Base-by-base conservation (phyloP, 2,797 vertebrate genomes). In the Galaxias olidus region DNA sequence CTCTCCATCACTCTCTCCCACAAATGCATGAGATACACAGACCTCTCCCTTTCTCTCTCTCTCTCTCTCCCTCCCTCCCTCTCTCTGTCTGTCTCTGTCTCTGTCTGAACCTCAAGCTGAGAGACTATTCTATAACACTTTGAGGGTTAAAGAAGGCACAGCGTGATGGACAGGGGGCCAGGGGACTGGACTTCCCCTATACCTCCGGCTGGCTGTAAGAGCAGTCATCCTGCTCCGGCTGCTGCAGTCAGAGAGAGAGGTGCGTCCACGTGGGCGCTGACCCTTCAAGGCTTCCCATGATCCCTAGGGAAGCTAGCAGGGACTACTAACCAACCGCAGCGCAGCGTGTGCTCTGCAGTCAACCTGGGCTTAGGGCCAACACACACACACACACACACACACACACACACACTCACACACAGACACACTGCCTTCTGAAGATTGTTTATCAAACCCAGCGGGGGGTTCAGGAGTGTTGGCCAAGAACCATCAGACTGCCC, bases 261-360 rank as follows among this genome's bases (percentile, higher is more conserved):
- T 9, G 30, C 61, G 64, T 76, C 63, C 66, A 68, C 70, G 72
- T 52, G 20, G 56, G 49, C 20, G n/a, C 54, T 54, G 64, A 65
- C 53, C 74, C 67, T 46, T 69, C 30, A 43, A 74, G 59, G 58
- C 62, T 64, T 44, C 61, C 51, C 44, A 20, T 11, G 59, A 11
- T 69, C 66, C 52, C 60, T 52, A 6, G 42, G 51, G 46, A 61
- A 52, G 10, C 45, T 15, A 54, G 13, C 59, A 58, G 40, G 44
- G 52, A 55, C 19, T 63, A 52, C 12, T 14, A 59, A 52, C 61
- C 44, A 14, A 68, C 54, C 53, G 73, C 54, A 52, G 51, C 9
- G 44, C 55, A 17, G 47, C 64, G 19, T 48, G 60, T 42, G 14
- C 54, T 50, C 49, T 46, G 30, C 10, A 4, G 10, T 19, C 11